phyloP scores from a whole-genome alignment of 2,797 vertebrate genomes.

The Semotilus atromaculatus region DNA sequence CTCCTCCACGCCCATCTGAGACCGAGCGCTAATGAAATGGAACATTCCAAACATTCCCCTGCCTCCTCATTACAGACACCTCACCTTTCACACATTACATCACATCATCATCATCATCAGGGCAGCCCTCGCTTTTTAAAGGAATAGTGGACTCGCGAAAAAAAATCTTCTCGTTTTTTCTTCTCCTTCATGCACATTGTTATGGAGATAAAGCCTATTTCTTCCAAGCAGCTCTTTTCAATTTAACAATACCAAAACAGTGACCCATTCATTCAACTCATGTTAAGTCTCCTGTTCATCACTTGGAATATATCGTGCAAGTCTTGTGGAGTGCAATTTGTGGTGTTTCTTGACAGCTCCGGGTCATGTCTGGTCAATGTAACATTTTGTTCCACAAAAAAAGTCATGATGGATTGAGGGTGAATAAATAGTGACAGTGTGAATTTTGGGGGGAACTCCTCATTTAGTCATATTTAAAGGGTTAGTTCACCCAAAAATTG shows the following conservation, averaged over 20 bases:
- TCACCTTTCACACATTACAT: background rate
- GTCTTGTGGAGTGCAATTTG: background rate
- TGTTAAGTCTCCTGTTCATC: background rate
- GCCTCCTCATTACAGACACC: background rate
- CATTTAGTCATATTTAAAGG: background rate
- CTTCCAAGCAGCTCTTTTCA: background rate
- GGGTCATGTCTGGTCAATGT: background rate
- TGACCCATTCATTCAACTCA: too few species aligned
- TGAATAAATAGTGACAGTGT: background rate
- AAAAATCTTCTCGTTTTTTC: too few species aligned
- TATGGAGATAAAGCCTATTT: background rate
- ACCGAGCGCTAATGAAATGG: background rate
- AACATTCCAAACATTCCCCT: constrained; percentile 29
- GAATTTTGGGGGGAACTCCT: background rate
- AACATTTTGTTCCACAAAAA: background rate
- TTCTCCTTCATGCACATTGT: too few species aligned
- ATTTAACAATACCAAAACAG: background rate
- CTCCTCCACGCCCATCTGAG: constrained; percentile 16
- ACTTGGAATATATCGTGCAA: background rate
- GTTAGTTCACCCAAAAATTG: too few species aligned
- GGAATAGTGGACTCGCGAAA: too few species aligned
- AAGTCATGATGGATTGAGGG: background rate
- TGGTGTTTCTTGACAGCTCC: background rate
- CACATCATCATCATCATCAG: background rate
- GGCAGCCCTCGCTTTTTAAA: background rate